Percentiles rank a stretch among this genome's conserved stretches.
Evolutionary conservation across 2,888 invertebrate species (phyloP).

Genomic region (Penaeus monodon): DNA sequence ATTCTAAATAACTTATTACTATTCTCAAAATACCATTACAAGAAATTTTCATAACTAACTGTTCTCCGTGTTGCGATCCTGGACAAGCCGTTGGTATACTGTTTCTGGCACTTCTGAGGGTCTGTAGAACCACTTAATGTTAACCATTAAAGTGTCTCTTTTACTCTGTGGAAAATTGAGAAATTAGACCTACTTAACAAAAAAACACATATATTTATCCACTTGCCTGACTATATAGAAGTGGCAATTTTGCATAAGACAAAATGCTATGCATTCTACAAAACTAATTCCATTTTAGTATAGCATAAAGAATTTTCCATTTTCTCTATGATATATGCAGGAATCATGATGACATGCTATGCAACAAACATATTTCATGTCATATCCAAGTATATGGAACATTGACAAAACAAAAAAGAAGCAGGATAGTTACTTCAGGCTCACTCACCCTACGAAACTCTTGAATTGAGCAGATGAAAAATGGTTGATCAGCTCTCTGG

Average conservation of each 20-base stretch:
- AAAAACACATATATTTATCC: not conserved
- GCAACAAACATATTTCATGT: slow-evolving; percentile 3
- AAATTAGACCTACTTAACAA: slow-evolving; percentile 1
- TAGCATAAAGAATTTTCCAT: too few species aligned
- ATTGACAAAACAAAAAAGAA: slow-evolving; percentile 2
- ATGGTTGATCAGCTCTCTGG: slow-evolving; percentile 71
- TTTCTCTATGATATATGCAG: too few species aligned
- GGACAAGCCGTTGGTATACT: slow-evolving; percentile 72
- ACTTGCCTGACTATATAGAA: not conserved
- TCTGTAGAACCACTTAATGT: slow-evolving; percentile 74
- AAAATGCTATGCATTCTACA: too few species aligned
- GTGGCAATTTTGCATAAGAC: too few species aligned
- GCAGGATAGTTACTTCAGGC: not conserved
- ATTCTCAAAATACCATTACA: not conserved
- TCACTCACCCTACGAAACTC: slow-evolving; percentile 71
- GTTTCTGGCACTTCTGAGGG: slow-evolving; percentile 74
- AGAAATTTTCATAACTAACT: slow-evolving; percentile 60
- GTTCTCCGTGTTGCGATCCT: slow-evolving; percentile 70
- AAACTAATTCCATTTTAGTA: too few species aligned
- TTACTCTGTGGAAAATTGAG: slow-evolving; percentile 71
- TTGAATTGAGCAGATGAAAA: slow-evolving; percentile 71
- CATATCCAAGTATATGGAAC: not conserved
- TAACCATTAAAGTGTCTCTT: slow-evolving; percentile 72
- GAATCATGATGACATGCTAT: too few species aligned
- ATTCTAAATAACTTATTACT: not conserved